Percentiles rank a stretch among this genome's conserved stretches.
phyloP scores from a whole-genome alignment of 2,888 invertebrate genomes.

The Ennomos quercinarius region DNA sequence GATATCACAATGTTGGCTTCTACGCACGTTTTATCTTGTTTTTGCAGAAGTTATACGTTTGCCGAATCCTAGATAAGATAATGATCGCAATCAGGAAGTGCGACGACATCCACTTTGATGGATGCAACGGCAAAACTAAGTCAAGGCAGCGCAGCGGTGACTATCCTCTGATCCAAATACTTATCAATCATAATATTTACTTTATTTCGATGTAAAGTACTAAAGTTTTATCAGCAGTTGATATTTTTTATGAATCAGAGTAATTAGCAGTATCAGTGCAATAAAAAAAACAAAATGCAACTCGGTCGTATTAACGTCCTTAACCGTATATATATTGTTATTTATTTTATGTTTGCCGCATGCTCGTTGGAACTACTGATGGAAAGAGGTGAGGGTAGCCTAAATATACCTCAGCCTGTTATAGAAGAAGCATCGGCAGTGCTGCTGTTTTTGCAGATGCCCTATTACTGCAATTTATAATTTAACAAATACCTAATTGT shows the following conservation, averaged over 20 bases:
- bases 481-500: too few relatives aligned
- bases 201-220: constrained; percentile 10
- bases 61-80: constrained; percentile 32
- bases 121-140: constrained; percentile 30
- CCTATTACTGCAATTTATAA: too few relatives aligned
- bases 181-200: constrained; percentile 9
- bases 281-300: too few relatives aligned
- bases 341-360: too few relatives aligned
- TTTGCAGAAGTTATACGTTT: constrained; percentile 7
- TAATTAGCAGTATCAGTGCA: too few relatives aligned
- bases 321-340: too few relatives aligned
- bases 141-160: constrained; percentile 32
- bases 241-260: constrained; percentile 1
- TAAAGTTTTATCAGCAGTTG: background rate
- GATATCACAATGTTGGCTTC: constrained; percentile 1
- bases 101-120: constrained; percentile 27
- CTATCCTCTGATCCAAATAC: constrained; percentile 12
- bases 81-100: constrained; percentile 32
- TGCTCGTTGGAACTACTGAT: too few relatives aligned
- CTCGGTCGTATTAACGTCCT: too few relatives aligned
- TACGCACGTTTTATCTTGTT: constrained; percentile 4
- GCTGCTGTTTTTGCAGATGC: too few relatives aligned
- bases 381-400: too few relatives aligned
- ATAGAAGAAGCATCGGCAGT: too few relatives aligned
- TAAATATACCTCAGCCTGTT: too few relatives aligned